These are phyloP conservation scores for Entomyzon cyanotis DNA, from an alignment of 2,113 vertebrate genomes.

Conservation along the genomic window DNA sequence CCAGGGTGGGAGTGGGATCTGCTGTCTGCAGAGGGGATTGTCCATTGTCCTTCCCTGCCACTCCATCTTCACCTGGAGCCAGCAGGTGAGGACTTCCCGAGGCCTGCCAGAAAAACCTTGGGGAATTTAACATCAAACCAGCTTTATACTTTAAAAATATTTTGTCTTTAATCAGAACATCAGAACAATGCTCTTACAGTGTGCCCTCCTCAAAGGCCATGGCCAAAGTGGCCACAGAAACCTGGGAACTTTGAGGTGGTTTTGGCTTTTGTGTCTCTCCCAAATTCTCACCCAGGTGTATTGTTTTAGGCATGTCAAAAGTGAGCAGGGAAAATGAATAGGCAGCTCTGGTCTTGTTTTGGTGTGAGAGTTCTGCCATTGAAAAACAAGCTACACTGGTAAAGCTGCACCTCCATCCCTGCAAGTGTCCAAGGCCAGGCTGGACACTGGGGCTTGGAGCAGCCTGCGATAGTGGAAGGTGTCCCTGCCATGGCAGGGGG, in stretches of 20 bases:
- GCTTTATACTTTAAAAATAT: not conserved
- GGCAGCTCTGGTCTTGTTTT: not conserved
- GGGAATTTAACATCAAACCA: not conserved
- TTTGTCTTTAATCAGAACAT: not conserved
- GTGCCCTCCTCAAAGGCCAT: not conserved
- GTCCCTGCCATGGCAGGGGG: not conserved
- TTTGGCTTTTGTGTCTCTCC: not conserved
- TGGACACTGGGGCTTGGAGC: not conserved
- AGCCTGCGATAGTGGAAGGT: accelerated
- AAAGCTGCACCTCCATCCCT: not conserved
- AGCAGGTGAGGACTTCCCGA: accelerated
- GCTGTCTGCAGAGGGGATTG: not conserved
- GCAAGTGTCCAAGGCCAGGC: accelerated
- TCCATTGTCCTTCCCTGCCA: accelerated
- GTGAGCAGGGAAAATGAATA: not conserved
- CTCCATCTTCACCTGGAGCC: not conserved
- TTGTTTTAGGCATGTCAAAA: not conserved
- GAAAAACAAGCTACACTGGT: not conserved
- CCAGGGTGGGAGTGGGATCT: not conserved
- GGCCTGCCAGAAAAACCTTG: not conserved
- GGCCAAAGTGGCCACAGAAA: not conserved
- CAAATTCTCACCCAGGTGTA: not conserved
- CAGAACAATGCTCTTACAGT: not conserved
- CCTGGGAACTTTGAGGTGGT: too few relatives aligned
- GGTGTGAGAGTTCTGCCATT: not conserved